Base-by-base conservation (phyloP, 2,113 vertebrate genomes). In the Oplegnathus fasciatus region DNA sequence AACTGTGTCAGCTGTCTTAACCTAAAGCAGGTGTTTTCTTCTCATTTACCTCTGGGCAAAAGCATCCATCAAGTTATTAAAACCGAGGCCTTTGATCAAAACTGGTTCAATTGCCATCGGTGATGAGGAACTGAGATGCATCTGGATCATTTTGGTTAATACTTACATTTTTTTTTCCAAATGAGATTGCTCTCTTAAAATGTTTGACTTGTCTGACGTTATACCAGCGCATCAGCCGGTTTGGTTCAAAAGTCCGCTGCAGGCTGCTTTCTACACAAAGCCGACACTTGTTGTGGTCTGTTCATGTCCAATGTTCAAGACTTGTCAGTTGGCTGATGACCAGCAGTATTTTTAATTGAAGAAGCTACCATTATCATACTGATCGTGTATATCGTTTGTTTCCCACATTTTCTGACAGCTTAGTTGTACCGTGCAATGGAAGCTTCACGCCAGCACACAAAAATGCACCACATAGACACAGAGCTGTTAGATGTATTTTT, bases 1-100 rank as follows among this genome's bases (percentile, higher is more conserved):
- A 46, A 73, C 17, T 46, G 34, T 78, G 62, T 55, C 52, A 73
- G 58, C 61, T 66, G 58, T 57, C 22, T 30, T 50, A 66, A 78
- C 65, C 26, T 20, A 46, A 66, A 60, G 37, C 40, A 61, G 65
- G n/a, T 73, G 34, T 52, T 68, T 82, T 37, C 40, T 22, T 60
- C 42, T 40, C 11, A 34, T 68, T 62, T 66, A 65, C 68, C 24
- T 72, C 17, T 1, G 17, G 42, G 58, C 44, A 54, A 32, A 60
- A 52, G 2, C 54, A 74, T 74, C 40, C 28, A 24, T 79, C 62
- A 55, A 26, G 10, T 73, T 68, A 37, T 74, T 57, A 34, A 72
- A 68, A n/a, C 17, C 9, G 6, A 37, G 20, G 34, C 42, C 20
- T 44, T 44, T 76, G 72, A 72, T 79, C 52, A 42, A 4, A 75